Conservation (phyloP, 2,113 vertebrate genomes). For the Natator depressus region DNA sequence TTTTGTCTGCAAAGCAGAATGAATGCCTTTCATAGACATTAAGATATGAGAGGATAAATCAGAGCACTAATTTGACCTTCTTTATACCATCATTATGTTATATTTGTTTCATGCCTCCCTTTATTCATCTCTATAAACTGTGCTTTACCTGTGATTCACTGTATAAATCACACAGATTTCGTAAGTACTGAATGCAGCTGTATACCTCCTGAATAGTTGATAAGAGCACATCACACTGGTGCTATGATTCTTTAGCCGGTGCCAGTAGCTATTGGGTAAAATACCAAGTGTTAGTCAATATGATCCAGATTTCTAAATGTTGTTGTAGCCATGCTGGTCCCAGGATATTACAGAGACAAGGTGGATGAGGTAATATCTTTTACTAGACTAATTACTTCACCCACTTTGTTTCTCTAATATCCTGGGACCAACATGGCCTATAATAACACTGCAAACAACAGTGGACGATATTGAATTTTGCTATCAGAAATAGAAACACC, state of each 20-base stretch:
- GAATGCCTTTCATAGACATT: not conserved
- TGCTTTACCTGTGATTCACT: not conserved
- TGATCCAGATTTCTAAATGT: not conserved
- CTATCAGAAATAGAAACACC: too few relatives aligned
- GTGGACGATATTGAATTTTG: not conserved
- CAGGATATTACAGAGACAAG: not conserved
- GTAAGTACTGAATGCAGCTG: not conserved
- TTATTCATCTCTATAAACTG: not conserved
- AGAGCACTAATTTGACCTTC: not conserved
- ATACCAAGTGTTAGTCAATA: not conserved
- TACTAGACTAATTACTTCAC: not conserved
- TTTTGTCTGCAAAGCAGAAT: not conserved
- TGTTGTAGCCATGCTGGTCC: not conserved
- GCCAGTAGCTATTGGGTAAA: not conserved
- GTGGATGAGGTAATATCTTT: not conserved
- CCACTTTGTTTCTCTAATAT: not conserved
- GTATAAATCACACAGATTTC: not conserved
- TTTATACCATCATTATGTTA: not conserved
- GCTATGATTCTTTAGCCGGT: not conserved
- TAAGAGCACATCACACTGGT: not conserved
- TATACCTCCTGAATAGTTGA: fast-evolving
- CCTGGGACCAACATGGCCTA: not conserved
- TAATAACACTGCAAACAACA: too few relatives aligned
- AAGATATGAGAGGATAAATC: not conserved
- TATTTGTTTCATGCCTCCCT: not conserved